Evolutionary conservation across 1,140 invertebrate genomes (phyloP), one percentile per base, ranked within the genome.

Genomic region (Leptinotarsa texana): DNA sequence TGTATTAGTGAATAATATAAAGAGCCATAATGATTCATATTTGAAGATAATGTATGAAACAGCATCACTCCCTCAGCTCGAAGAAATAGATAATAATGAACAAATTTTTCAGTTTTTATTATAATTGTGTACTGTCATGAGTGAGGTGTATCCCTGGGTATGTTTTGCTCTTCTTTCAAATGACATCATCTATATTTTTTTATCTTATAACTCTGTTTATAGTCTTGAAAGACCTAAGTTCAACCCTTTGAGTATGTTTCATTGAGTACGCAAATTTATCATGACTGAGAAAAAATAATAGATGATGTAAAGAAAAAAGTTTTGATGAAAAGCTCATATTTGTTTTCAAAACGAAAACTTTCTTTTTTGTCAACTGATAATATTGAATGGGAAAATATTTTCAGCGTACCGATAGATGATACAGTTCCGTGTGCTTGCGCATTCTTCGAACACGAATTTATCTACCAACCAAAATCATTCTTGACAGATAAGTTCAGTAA

Each of bases 361-460:
- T 6, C 3, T 27, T 27, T 27, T 4, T 15, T 6, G 27, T 27
- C 4, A 27, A 27, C 3, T 33, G 3, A 27, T 68, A 3, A 24
- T 74, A 27, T 27, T 27, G 6, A 27, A 0, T 1, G 5, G 0
- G 5, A 27, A 27, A 27, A 27, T 75, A 74, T 69, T 88, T 90
- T 76, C 83, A 93, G 91, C 22, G 80, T 92, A 57, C 89, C 89
- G 13, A 83, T 91, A 15, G 24, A 63, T 62, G 48, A 15, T 27
- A 81, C 80, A 21, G 90, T 92, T 3, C 92, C 92, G 42, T 87
- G 87, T 2, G 92, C 87, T 0, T 93, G 90, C 80, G 88, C 92
- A 0, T 87, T 85, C 3, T 94, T 93, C 77, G 87, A 87, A 13
- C 68, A 93, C 63, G 93, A 94, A 83, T 72, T 94, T 0, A 1